Base-by-base conservation (phyloP, 2,113 vertebrate species). In the Empidonax alnorum region DNA sequence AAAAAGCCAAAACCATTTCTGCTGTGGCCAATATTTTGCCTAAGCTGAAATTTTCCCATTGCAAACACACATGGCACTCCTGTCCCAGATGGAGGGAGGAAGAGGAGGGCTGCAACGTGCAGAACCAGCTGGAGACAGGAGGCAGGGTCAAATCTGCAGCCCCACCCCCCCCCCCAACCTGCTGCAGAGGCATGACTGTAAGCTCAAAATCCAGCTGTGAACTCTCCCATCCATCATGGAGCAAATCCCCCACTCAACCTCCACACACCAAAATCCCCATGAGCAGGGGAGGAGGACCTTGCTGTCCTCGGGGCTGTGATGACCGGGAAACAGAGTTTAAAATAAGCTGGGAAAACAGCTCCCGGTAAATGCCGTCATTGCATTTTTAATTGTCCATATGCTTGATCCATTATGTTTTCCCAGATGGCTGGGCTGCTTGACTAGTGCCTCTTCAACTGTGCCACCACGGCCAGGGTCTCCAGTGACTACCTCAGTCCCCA, bases 341-440 rank as follows among this genome's bases (percentile, higher is more conserved):
- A 91, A 89, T 37, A 75, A 82, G 46, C 81, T 76, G 74, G 77
- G 84, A 73, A 84, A 92, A 72, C 52, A 62, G 12, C 91, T 89
- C 95, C 67, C 19, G 2, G 28, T 85, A 91, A 91, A 94, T 5
- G 5, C 67, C 1, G 0, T 73, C 78, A 61, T n/a, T 88, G 59
- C 85, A 55, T 95, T 95, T 89, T 89, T 93, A 96, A 93, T 87
- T 76, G 84, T 73, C 94, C 89, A 49, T 85, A 82, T 94, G 84
- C 53, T 66, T 39, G 49, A 79, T 78, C 84, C 87, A 79, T 89
- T 87, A 41, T 65, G 80, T 82, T 79, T 85, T 62, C 89, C 84
- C 93, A 91, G 94, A 44, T 76, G 89, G 91, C 77, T 37, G 74
- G 27, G 84, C 78, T 86, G 87, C 72, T 61, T 56, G n/a, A 46